These are phyloP conservation scores for Aspiorhynchus laticeps DNA, from an alignment of 2,113 vertebrate species.

Conservation along the genomic window DNA sequence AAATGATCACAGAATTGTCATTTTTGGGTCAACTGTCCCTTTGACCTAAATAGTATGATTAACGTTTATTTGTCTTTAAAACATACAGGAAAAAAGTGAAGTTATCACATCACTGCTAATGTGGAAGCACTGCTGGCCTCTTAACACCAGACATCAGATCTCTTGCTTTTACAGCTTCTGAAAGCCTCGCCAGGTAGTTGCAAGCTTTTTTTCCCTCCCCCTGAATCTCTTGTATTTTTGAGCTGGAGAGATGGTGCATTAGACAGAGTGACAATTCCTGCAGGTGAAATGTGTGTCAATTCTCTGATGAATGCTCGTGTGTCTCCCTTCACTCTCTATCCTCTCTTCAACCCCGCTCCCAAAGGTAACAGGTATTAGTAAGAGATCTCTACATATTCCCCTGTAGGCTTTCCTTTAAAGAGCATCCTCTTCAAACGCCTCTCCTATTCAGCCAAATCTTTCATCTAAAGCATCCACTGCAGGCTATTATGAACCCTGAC, in stretches of 20 bases:
- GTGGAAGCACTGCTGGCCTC: background rate
- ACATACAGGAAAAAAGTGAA: background rate
- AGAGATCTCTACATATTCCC: slow-evolving; percentile 48
- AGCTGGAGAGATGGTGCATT: slow-evolving; percentile 34
- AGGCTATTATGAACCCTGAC: slow-evolving; percentile 45
- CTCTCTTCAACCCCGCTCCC: slow-evolving; percentile 34
- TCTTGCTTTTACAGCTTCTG: slow-evolving; percentile 16
- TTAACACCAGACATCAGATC: slow-evolving; percentile 18
- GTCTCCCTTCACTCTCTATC: slow-evolving; percentile 27
- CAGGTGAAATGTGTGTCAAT: slow-evolving; percentile 47
- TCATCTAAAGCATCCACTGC: slow-evolving; percentile 47
- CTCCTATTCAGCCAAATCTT: slow-evolving; percentile 41
- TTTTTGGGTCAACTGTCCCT: background rate
- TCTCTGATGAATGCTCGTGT: slow-evolving; percentile 38
- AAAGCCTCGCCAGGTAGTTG: slow-evolving; percentile 7
- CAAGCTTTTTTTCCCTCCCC: slow-evolving; percentile 3
- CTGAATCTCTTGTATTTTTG: slow-evolving; percentile 26
- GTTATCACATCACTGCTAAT: background rate
- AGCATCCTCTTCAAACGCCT: slow-evolving; percentile 43
- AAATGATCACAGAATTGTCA: background rate
- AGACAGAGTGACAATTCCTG: slow-evolving; percentile 33
- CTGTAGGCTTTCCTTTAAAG: slow-evolving; percentile 51
- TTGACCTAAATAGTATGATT: background rate
- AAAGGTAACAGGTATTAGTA: slow-evolving; percentile 55
- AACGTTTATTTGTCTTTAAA: background rate